Evolutionary conservation across 2,888 invertebrate genomes (phyloP), one percentile per base, ranked within the genome.

Genomic region (Noctua comes): DNA sequence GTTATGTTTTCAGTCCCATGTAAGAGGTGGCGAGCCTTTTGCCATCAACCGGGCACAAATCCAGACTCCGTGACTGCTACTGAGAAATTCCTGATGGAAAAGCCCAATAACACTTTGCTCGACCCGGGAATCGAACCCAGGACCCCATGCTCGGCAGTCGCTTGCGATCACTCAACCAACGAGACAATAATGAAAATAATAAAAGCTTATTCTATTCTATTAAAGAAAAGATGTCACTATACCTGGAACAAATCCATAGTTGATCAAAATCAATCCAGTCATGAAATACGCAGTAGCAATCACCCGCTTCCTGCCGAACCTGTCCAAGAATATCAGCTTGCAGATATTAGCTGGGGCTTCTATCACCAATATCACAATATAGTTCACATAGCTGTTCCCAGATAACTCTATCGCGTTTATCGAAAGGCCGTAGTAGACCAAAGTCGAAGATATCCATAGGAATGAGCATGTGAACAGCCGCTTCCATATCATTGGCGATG

Each of bases 361-460:
- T 43, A 98, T 97, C 1, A 94, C 96, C 92, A 94, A 97, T 93
- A 93, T 97, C 90, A 91, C 97, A 13, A 98, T 98, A 87, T 98
- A 98, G 91, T 98, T 98, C 68, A 98, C 90, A 90, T 98, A 98
- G 88, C 98, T 98, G 89, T 98, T 98, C 2, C 98, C 98, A 31
- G 98, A 97, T 43, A 98, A 93, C 8, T 98, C 97, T 69, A 98
- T 98, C 0, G 98, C 98, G 91, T 98, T 98, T 65, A 98, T 97
- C 0, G 98, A 98, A 51, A 98, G 94, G 0, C 98, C 98, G 86
- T 98, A 98, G 92, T 98, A 98, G 13, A 98, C 98, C 79, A 98
- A 97, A 7, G 98, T 98, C 79, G 98, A 98, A 0, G 98, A 97
- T 21, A 98, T 97, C 98, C 98, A 98, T 85, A 98, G 97, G 85